Percentiles rank a stretch among this genome's conserved stretches.
Evolutionary conservation across 2,797 vertebrate genomes (phyloP).

Genomic region (Halcyon badia): DNA sequence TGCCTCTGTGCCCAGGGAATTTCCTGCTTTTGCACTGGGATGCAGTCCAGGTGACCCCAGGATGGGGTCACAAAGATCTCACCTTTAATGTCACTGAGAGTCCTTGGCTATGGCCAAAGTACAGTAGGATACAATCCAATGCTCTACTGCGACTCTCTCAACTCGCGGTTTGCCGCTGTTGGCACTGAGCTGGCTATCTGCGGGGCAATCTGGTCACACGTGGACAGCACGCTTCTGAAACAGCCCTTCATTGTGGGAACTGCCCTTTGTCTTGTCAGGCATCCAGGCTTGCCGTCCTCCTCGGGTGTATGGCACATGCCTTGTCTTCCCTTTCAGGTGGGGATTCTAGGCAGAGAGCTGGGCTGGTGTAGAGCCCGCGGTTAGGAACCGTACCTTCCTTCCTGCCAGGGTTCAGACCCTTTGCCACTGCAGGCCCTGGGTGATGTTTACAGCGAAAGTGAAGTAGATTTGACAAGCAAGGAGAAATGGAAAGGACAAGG

Average conservation of each 20-base stretch:
- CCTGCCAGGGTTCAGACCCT: background rate
- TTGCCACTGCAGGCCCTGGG: background rate
- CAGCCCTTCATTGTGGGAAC: background rate
- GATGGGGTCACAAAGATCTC: background rate
- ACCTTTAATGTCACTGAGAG: background rate
- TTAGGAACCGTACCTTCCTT: background rate
- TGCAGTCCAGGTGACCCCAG: background rate
- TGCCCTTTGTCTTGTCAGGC: background rate
- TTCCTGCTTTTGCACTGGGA: background rate
- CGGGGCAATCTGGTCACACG: background rate
- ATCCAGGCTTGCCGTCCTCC: background rate
- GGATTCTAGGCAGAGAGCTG: background rate
- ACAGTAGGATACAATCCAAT: background rate
- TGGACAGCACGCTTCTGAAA: background rate
- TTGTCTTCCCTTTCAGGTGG: background rate
- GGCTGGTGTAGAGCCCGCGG: background rate
- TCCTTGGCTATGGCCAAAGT: background rate
- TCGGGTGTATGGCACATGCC: background rate
- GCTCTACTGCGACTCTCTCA: background rate
- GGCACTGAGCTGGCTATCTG: background rate
- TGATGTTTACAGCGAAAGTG: background rate
- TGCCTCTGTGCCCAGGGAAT: background rate
- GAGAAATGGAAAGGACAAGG: background rate
- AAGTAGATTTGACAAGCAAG: background rate
- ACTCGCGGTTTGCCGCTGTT: background rate